Percentiles rank a stretch among this genome's conserved stretches.
phyloP scores from a whole-genome alignment of 2,113 vertebrate genomes.

The Paradoxurus hermaphroditus region DNA sequence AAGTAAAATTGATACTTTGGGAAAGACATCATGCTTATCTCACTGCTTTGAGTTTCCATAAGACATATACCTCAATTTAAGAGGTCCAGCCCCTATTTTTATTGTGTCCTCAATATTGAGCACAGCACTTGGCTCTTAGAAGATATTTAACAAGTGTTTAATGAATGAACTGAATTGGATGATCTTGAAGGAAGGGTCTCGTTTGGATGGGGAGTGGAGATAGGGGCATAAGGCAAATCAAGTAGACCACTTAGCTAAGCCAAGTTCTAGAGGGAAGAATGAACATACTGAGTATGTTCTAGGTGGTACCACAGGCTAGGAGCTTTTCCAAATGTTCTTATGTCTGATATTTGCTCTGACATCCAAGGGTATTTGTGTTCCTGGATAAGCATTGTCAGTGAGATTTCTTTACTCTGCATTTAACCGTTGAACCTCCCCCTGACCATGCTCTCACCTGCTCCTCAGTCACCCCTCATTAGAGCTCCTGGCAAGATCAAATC shows the following conservation, averaged over 20 bases:
- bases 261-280: not conserved
- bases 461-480: not conserved
- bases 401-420: not conserved
- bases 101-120: not conserved
- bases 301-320: not conserved
- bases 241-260: not conserved
- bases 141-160: not conserved
- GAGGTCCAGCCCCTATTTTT: not conserved
- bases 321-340: not conserved
- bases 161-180: not conserved
- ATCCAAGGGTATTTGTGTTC: not conserved
- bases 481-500: not conserved
- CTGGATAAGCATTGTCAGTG: not conserved
- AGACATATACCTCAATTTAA: not conserved
- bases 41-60: not conserved
- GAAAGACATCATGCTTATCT: not conserved
- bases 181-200: not conserved
- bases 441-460: not conserved
- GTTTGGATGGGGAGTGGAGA: not conserved
- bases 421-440: not conserved
- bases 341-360: not conserved
- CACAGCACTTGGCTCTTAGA: not conserved
- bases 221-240: rapidly evolving
- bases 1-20: conserved; percentile 14
- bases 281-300: not conserved